Base-by-base conservation (phyloP, 2,888 invertebrate species). In the Habroteleia sp. region DNA sequence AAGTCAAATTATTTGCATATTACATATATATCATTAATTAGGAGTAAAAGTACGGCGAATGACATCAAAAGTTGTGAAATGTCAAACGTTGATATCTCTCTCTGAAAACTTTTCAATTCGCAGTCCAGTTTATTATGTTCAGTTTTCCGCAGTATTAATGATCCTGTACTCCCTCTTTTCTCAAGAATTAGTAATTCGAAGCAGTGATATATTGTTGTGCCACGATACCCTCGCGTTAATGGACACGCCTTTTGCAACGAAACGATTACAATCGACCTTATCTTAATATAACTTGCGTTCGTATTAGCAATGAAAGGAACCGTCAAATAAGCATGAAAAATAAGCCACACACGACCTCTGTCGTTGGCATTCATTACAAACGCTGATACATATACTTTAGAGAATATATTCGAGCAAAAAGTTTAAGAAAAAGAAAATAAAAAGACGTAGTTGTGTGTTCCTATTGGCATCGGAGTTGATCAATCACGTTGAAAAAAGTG, bases 391-490 rank as follows among this genome's bases (percentile, higher is more conserved):
- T n/a, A n/a, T n/a, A n/a, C n/a, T n/a, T n/a, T n/a, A 20, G 16
- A n/a, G 0, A 11, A 41, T 35, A 56, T 31, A 6, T 27, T 14
- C n/a, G 10, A 37, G 1, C 13, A 27, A 23, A 41, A 25, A 25
- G 2, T 1, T 6, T 1, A 13, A 56, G 8, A 41, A 25, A 56
- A 41, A 5, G 2, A 11, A 46, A 46, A 10, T 5, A 46, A 29
- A 29, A 14, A 37, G 13, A 25, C 10, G 20, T 17, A 11, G 16
- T 6, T 50, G 41, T 48, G 27, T 27, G 33, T 52, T 16, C 23
- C 25, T 50, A 69, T 48, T 69, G 68, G 50, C 52, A 69, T 69
- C 68, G 41, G 41, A 69, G 68, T 69, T 69, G 68, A 69, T 69
- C 68, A 69, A 69, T 69, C 68, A 60, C 25, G 60, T 11, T 44